A percentile compares a stretch with the other conserved stretches of the same genome.
phyloP scores from a whole-genome alignment of 2,888 invertebrate species.

The Caenorhabditis wallacei region DNA sequence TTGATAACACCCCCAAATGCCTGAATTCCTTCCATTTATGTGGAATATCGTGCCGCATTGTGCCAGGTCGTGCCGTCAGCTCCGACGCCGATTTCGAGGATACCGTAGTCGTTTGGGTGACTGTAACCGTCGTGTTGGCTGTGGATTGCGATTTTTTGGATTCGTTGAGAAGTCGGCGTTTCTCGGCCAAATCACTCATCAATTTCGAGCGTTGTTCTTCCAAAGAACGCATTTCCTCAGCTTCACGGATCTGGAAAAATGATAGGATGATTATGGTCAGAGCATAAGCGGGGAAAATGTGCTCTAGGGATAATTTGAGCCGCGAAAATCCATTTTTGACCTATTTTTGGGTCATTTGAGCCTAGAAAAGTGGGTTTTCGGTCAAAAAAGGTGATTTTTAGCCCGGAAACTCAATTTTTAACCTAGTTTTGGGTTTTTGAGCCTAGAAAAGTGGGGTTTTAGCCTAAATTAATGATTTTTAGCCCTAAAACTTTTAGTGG shows the following conservation, averaged over 20 bases:
- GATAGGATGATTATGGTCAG: no score
- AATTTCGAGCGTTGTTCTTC: constrained; percentile 55
- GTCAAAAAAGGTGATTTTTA: no score
- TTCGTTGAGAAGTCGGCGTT: constrained; percentile 45
- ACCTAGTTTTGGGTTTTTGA: no score
- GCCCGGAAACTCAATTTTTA: no score
- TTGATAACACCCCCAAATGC: constrained; percentile 61
- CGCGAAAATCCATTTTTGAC: no score
- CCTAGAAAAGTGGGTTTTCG: no score
- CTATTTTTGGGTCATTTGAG: no score
- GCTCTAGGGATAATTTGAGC: no score
- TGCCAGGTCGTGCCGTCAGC: constrained; percentile 23
- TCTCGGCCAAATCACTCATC: constrained; percentile 44
- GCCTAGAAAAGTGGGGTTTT: no score
- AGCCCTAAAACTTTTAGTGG: no score
- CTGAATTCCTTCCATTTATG: constrained; percentile 73
- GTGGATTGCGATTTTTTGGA: constrained; percentile 44
- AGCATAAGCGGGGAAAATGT: no score
- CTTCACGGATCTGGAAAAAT: constrained; percentile 57
- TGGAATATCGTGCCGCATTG: constrained; percentile 72
- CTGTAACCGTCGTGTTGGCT: constrained; percentile 57
- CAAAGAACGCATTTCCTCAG: constrained; percentile 53
- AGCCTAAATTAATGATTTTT: no score
- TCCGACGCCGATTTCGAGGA: constrained; percentile 46
- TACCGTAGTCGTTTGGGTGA: constrained; percentile 18